Evolutionary conservation across 1,140 invertebrate species (phyloP).

Genomic region (Orchestia grillus): DNA sequence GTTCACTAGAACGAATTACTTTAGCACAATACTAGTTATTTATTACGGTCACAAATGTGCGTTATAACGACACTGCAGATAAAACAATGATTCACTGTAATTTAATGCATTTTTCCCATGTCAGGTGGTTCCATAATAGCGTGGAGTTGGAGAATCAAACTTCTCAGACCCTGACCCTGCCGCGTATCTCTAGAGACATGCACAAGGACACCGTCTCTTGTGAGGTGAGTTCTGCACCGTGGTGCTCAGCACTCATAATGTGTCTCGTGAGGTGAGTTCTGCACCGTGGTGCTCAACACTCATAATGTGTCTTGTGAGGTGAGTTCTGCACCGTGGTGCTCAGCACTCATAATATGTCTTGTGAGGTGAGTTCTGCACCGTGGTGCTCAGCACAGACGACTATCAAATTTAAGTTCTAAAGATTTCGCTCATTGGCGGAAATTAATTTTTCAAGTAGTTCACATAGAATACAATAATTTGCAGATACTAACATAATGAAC

Average conservation of each 20-base stretch:
- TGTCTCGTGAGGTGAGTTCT: neutral
- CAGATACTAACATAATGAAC: too few species aligned
- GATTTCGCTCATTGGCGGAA: neutral
- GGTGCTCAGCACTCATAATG: neutral
- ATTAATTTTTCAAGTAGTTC: neutral
- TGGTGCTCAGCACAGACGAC: neutral
- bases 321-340: neutral
- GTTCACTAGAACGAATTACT: too few species aligned
- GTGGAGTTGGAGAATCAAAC: constrained; percentile 51
- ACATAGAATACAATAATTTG: neutral
- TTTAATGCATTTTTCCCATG: too few species aligned
- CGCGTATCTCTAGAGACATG: constrained; percentile 55
- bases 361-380: neutral
- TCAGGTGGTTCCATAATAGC: constrained; percentile 59
- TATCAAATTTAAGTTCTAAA: neutral
- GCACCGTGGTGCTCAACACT: neutral
- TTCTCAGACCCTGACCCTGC: constrained; percentile 2
- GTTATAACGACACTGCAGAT: too few species aligned
- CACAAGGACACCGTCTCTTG: constrained; percentile 58
- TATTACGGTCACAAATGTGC: neutral
- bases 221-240: neutral
- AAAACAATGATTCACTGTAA: too few species aligned
- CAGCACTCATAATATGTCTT: neutral
- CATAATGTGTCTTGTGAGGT: neutral
- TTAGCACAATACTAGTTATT: neutral